phyloP scores from a whole-genome alignment of 2,113 vertebrate species.

The Oryctolagus cuniculus region DNA sequence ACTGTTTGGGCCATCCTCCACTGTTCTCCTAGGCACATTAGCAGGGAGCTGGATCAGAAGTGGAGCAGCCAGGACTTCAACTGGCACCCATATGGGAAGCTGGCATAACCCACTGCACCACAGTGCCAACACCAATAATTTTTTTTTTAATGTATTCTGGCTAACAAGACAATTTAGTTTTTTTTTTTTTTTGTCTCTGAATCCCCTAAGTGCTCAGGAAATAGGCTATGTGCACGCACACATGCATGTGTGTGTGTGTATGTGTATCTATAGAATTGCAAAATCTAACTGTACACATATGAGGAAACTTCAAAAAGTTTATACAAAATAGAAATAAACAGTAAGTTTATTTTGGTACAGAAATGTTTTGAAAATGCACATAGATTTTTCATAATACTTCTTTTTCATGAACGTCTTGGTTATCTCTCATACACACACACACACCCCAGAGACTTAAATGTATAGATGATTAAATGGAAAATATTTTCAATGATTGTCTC shows the following conservation, averaged over 20 bases:
- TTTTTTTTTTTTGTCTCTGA: neutral
- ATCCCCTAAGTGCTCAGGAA: neutral
- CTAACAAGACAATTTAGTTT: neutral
- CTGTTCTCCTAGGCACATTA: too few relatives aligned
- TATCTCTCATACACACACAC: neutral
- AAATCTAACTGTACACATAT: neutral
- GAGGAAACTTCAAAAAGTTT: too few relatives aligned
- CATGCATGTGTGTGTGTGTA: accelerated
- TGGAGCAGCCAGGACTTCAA: too few relatives aligned
- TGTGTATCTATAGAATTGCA: neutral
- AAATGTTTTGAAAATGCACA: too few relatives aligned
- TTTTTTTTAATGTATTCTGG: neutral
- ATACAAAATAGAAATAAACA: too few relatives aligned
- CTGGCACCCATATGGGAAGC: too few relatives aligned
- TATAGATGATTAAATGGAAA: neutral
- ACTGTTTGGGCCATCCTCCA: too few relatives aligned
- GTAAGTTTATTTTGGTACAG: too few relatives aligned
- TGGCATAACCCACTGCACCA: too few relatives aligned
- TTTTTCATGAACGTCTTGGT: neutral
- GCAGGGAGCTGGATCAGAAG: too few relatives aligned
- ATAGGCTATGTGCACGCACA: neutral
- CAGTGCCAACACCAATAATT: too few relatives aligned
- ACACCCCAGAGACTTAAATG: neutral
- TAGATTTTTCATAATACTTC: too few relatives aligned
- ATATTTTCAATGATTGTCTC: neutral